phyloP scores from a whole-genome alignment of 1,140 invertebrate genomes.

The Solenopsis invicta region DNA sequence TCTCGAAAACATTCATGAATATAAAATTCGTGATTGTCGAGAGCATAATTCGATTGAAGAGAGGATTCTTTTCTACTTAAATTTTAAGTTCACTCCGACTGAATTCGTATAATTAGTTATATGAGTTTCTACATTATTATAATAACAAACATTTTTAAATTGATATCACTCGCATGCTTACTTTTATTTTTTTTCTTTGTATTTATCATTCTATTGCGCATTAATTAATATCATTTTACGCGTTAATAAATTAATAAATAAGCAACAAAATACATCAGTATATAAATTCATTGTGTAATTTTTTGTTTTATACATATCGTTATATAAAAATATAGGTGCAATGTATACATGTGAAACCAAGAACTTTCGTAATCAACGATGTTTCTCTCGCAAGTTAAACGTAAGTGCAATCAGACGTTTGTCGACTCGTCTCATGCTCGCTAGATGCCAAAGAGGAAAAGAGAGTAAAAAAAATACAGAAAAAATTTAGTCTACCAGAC shows the following conservation, averaged over 20 bases:
- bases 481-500: constrained; percentile 36
- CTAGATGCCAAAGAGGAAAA: background rate
- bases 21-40: constrained; percentile 47
- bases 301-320: background rate
- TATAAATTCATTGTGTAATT: background rate
- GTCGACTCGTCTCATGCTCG: background rate
- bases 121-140: background rate
- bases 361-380: constrained; percentile 40
- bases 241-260: background rate
- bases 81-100: background rate
- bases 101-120: background rate
- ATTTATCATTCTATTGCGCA: background rate
- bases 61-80: constrained; percentile 8
- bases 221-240: background rate
- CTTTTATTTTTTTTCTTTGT: background rate
- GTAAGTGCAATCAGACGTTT: constrained; percentile 40
- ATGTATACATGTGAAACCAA: background rate
- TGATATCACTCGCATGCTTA: background rate
- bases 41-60: constrained; percentile 27
- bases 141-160: background rate
- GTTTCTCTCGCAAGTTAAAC: constrained; percentile 18
- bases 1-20: constrained; percentile 35
- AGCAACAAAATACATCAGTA: background rate
- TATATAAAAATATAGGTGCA: background rate
- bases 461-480: background rate